phyloP scores from a whole-genome alignment of 2,888 invertebrate species.

The Platynereis dumerilii region DNA sequence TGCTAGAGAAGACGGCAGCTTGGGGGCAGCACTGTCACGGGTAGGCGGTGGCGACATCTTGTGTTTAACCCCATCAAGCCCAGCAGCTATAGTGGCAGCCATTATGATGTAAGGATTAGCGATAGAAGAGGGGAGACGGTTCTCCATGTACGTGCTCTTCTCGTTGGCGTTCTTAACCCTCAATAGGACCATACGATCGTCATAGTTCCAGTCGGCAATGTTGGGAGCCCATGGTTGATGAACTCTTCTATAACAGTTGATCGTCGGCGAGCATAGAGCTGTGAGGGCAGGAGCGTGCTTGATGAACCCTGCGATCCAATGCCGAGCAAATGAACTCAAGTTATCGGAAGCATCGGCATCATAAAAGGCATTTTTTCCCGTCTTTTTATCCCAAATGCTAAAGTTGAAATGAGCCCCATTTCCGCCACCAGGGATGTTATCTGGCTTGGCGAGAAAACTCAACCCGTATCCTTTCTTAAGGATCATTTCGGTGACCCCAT shows the following conservation, averaged over 20 bases:
- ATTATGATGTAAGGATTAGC: conserved; percentile 36
- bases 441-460: not conserved
- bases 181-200: conserved; percentile 15
- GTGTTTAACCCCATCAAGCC: conserved; percentile 33
- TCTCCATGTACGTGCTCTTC: conserved; percentile 34
- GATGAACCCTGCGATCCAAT: conserved; percentile 29
- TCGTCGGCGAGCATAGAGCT: conserved; percentile 25
- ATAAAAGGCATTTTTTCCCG: not conserved
- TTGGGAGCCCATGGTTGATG: conserved; percentile 23
- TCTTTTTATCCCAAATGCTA: not conserved
- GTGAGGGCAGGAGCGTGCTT: conserved; percentile 24
- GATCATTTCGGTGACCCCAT: not conserved
- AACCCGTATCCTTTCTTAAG: not conserved
- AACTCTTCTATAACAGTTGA: conserved; percentile 29
- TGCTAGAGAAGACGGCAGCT: conserved; percentile 27
- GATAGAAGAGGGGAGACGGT: conserved; percentile 30
- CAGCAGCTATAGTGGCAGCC: conserved; percentile 37
- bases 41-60: conserved; percentile 18
- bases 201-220: conserved; percentile 23
- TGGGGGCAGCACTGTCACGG: conserved; percentile 6
- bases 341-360: conserved; percentile 12
- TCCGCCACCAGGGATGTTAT: not conserved
- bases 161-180: conserved; percentile 26
- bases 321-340: conserved; percentile 5
- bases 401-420: not conserved